Evolutionary conservation across 2,797 vertebrate genomes (phyloP), one percentile per base, ranked within the genome.

Genomic region (Novumbra hubbsi): DNA sequence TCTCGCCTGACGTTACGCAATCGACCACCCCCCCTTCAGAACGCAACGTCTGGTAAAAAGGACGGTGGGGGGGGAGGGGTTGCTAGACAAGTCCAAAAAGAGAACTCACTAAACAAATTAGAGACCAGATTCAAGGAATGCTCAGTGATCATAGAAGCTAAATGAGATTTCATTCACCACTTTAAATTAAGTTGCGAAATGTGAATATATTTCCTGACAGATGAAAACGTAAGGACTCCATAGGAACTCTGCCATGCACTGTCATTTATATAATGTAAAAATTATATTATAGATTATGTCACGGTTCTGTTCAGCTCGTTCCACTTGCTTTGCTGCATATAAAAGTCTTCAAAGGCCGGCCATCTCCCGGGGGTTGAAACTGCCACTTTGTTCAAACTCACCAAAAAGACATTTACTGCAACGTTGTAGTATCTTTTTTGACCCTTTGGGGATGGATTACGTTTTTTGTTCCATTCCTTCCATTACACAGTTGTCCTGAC

Each of bases 1-100:
- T 89, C 89, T 90, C 84, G 88, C 86, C 91, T 91, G 87, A 83
- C 75, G 87, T 91, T 92, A 92, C 91, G 91, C 86, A 93, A 92
- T 90, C 85, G 84, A 84, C 87, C 89, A 89, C 91, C 91, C 90
- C 87, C 86, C 75, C 77, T 86, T 87, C 76, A 55, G 87, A 91
- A 89, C 79, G 89, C 86, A 83, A 89, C 75, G 88, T 91, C 91
- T 92, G 91, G 84, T 89, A 87, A 88, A 88, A 85, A 73, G 81
- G 81, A 11, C 74, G 83, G 76, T 80, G 76, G 62, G 38, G 64
- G 8, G 45, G n/a, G 17, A 11, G 5, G 49, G 68, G 79, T 79
- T 89, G 86, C 90, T 91, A 86, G 88, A 86, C 85, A 71, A 76
- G 86, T 84, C 73, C 88, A 73, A 89, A 84, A 86, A 86, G 86